Percentiles rank a stretch among this genome's conserved stretches.
These are phyloP conservation scores for Trinorchestia longiramus DNA, from an alignment of 1,140 invertebrate species.

Conservation along the genomic window DNA sequence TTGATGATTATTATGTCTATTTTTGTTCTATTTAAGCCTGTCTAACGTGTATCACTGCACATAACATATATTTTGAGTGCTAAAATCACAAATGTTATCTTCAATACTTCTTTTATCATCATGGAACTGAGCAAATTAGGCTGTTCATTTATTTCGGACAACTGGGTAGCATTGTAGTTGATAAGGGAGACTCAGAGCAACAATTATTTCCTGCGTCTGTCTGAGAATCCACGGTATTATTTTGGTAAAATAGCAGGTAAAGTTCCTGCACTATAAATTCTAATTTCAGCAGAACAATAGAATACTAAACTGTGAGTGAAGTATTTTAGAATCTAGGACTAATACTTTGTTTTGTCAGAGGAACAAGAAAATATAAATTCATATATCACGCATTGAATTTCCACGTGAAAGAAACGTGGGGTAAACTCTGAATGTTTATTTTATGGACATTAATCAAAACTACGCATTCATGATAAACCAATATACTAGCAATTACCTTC, in stretches of 20 bases:
- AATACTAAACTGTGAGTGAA: not conserved
- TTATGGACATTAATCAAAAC: no score
- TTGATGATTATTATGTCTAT: not conserved
- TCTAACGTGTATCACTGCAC: not conserved
- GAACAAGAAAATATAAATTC: not conserved
- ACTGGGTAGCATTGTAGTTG: not conserved
- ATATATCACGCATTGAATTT: not conserved
- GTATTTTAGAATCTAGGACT: not conserved
- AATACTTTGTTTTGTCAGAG: not conserved
- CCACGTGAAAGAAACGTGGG: no score
- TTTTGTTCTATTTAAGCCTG: not conserved
- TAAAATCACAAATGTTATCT: not conserved
- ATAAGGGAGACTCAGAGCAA: not conserved
- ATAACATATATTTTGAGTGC: not conserved
- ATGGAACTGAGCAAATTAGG: not conserved
- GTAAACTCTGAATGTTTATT: no score
- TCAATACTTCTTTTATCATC: not conserved
- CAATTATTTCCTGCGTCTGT: not conserved
- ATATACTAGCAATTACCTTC: no score
- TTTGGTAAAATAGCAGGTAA: not conserved
- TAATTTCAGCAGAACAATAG: not conserved
- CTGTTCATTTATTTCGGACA: not conserved
- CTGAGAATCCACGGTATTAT: not conserved
- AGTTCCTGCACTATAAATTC: not conserved
- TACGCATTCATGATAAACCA: no score